phyloP scores from a whole-genome alignment of 2,888 invertebrate species.

The Trichacis sp. region DNA sequence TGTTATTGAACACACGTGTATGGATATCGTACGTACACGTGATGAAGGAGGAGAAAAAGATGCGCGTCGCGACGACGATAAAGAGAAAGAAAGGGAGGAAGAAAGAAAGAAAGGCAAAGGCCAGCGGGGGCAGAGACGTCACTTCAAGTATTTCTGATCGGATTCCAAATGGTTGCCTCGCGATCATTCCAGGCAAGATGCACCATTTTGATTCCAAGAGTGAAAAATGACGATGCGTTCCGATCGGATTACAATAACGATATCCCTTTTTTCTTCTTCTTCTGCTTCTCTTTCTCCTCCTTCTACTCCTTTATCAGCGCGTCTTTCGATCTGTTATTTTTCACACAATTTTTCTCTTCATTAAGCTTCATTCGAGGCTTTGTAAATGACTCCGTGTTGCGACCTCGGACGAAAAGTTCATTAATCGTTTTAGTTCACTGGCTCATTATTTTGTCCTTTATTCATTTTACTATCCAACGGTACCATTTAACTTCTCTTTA shows the following conservation, averaged over 20 bases:
- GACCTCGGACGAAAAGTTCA: slow-evolving; percentile 9
- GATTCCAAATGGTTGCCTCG: slow-evolving; percentile 60
- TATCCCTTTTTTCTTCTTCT: not conserved
- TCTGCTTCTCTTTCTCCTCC: no score
- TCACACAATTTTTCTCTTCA: no score
- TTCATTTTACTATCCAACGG: slow-evolving; percentile 37
- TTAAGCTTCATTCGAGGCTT: no score
- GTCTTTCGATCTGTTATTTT: no score
- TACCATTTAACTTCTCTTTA: slow-evolving; percentile 43
- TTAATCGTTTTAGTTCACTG: slow-evolving; percentile 36
- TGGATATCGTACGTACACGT: slow-evolving; percentile 2
- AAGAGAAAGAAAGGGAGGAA: slow-evolving; percentile 31
- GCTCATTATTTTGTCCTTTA: slow-evolving; percentile 42
- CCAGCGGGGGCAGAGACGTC: slow-evolving; percentile 46
- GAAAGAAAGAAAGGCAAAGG: slow-evolving; percentile 16
- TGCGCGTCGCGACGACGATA: slow-evolving; percentile 38
- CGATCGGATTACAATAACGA: slow-evolving; percentile 19
- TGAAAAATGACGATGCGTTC: slow-evolving; percentile 36
- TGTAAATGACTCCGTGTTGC: no score
- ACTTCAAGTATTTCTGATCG: slow-evolving; percentile 68
- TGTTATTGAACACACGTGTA: no score
- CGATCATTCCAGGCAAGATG: slow-evolving; percentile 51
- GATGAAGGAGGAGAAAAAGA: slow-evolving; percentile 2
- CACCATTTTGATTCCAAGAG: slow-evolving; percentile 29
- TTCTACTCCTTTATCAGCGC: no score